A percentile compares a stretch with the other conserved stretches of the same genome.
Conservation (phyloP, 2,888 invertebrate species). For the Hydraecia micacea region DNA sequence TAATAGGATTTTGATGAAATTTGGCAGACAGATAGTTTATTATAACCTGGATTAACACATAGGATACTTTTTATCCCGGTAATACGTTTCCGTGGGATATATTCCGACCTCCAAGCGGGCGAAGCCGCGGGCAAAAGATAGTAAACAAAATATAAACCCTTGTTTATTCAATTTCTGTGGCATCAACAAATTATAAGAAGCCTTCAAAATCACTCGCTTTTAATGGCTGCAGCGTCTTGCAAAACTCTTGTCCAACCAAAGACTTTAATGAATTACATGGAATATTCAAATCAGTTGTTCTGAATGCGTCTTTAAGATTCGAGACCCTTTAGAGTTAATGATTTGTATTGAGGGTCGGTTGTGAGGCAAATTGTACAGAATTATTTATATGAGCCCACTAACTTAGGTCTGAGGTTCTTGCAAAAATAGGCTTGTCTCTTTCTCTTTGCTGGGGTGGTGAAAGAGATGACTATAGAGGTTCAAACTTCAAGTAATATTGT, state of each 20-base stretch:
- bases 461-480: not conserved
- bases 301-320: slow-evolving; percentile 46
- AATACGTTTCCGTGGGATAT: not conserved
- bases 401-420: slow-evolving; percentile 10
- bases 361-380: slow-evolving; percentile 47
- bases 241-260: slow-evolving; percentile 41
- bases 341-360: slow-evolving; percentile 46
- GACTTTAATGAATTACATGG: slow-evolving; percentile 61
- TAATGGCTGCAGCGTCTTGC: slow-evolving; percentile 37
- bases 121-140: not conserved
- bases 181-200: slow-evolving; percentile 40
- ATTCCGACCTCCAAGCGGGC: not conserved
- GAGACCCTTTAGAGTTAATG: slow-evolving; percentile 57
- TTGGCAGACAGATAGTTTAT: not conserved
- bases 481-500: not conserved
- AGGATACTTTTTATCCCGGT: not conserved
- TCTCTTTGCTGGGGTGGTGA: not conserved
- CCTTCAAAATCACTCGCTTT: slow-evolving; percentile 40
- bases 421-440: slow-evolving; percentile 17
- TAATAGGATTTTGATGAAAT: too few species aligned
- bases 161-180: slow-evolving; percentile 27
- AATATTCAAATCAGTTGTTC: slow-evolving; percentile 61
- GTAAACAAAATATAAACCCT: not conserved
- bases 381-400: slow-evolving; percentile 49
- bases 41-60: not conserved